These are phyloP conservation scores for Picus viridis DNA, from an alignment of 2,797 vertebrate genomes.

Conservation along the genomic window DNA sequence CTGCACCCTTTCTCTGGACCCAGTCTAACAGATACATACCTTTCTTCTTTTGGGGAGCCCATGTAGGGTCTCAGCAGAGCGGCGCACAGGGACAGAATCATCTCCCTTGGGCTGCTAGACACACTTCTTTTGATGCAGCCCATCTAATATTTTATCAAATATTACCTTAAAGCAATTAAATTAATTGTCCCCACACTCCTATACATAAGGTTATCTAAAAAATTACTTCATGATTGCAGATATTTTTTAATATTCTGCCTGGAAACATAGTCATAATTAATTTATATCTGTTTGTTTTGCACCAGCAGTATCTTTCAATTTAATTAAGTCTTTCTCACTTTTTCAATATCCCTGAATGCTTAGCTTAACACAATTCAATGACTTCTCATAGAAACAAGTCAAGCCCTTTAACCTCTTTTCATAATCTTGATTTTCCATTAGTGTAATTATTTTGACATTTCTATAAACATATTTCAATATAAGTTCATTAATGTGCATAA, in stretches of 20 bases:
- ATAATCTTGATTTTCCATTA: constrained; percentile 7
- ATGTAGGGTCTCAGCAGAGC: too few species aligned
- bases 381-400: constrained; percentile 14
- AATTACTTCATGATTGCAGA: not conserved
- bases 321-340: constrained; percentile 20
- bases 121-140: not conserved
- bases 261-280: not conserved
- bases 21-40: too few species aligned
- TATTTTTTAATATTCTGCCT: not conserved
- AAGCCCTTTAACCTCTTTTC: constrained; percentile 17
- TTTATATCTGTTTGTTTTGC: not conserved
- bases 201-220: not conserved
- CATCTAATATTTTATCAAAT: not conserved
- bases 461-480: constrained; percentile 6
- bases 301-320: constrained; percentile 8
- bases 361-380: constrained; percentile 26
- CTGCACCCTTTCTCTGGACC: too few species aligned
- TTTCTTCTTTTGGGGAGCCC: too few species aligned
- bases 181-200: not conserved
- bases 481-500: not conserved
- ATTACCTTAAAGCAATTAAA: not conserved
- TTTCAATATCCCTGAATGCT: not conserved
- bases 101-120: not conserved
- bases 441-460: constrained; percentile 38
- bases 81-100: not conserved